A percentile compares a stretch with the other conserved stretches of the same genome.
Conservation (phyloP, 92 coral and sea anemone genomes). For the Umimayanthus chanpuru region DNA sequence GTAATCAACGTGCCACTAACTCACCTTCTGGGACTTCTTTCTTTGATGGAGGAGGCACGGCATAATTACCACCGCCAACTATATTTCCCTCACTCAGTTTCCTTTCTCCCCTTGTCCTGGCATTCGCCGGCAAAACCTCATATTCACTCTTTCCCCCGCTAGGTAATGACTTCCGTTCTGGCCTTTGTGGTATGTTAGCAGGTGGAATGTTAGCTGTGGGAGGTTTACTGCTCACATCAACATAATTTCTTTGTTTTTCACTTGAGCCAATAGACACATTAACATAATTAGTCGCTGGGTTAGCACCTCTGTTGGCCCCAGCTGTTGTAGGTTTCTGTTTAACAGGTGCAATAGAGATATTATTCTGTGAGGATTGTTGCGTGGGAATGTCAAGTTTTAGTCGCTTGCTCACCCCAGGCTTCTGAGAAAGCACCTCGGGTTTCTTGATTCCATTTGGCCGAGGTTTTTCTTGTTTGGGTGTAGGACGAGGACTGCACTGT, state of each 20-base stretch:
- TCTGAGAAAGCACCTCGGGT: constrained; percentile 12
- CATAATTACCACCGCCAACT: neutral
- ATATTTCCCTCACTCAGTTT: constrained; percentile 9
- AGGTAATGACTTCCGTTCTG: constrained; percentile 19
- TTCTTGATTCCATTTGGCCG: constrained; percentile 22
- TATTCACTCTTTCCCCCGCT: neutral
- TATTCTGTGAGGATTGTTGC: neutral
- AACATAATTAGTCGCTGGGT: neutral
- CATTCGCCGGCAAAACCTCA: neutral
- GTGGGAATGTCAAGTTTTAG: constrained; percentile 17
- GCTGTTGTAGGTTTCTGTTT: constrained; percentile 23
- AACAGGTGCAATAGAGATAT: constrained; percentile 3
- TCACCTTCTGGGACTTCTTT: constrained; percentile 44
- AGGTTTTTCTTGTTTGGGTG: constrained; percentile 40
- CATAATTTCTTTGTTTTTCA: neutral
- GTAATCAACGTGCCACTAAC: neutral
- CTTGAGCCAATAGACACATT: neutral
- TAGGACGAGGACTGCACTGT: constrained; percentile 51
- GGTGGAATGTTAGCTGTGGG: neutral
- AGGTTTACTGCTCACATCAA: constrained; percentile 14
- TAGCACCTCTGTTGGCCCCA: neutral
- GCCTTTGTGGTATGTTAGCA: neutral
- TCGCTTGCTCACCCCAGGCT: neutral
- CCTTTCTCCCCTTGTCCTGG: constrained; percentile 16
- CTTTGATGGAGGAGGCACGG: constrained; percentile 21